Conservation (phyloP, 2,113 vertebrate genomes). For the Chionis minor region DNA sequence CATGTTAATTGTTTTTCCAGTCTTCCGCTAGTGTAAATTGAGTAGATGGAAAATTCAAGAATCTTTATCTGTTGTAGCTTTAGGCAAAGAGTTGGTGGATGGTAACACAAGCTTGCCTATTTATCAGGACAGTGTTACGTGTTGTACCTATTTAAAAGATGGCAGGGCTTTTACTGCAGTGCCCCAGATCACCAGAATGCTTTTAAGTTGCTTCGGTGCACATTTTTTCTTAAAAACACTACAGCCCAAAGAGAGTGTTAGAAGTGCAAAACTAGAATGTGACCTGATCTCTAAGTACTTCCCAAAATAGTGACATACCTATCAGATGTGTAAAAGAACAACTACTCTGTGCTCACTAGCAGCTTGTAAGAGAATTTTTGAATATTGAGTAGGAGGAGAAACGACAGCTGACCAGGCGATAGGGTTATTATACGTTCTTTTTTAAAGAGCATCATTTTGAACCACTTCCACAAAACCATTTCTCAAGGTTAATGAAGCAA, state of each 20-base stretch:
- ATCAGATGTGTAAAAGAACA: conserved; percentile 37
- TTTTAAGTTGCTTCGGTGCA: not conserved
- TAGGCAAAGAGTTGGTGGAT: not conserved
- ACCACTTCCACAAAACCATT: not conserved
- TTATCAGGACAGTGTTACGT: not conserved
- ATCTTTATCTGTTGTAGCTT: conserved; percentile 31
- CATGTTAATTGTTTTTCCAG: conserved; percentile 46
- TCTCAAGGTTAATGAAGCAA: conserved; percentile 23
- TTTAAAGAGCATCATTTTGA: conserved; percentile 4
- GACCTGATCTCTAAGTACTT: conserved; percentile 42
- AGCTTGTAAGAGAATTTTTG: conserved; percentile 50
- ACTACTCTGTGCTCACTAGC: conserved; percentile 24
- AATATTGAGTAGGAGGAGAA: conserved; percentile 42
- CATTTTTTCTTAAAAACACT: not conserved
- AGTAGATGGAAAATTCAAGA: conserved; percentile 40
- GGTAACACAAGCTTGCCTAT: conserved; percentile 1
- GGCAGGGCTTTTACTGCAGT: not conserved
- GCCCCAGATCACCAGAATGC: not conserved
- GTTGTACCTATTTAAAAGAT: not conserved
- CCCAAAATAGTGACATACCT: conserved; percentile 54
- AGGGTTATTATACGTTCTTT: not conserved
- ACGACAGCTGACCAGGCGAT: conserved; percentile 44
- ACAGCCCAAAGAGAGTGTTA: not conserved
- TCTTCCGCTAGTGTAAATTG: conserved; percentile 2
- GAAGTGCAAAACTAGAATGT: conserved; percentile 34